These are phyloP conservation scores for Gopherus evgoodei DNA, from an alignment of 2,113 vertebrate species.

Conservation along the genomic window DNA sequence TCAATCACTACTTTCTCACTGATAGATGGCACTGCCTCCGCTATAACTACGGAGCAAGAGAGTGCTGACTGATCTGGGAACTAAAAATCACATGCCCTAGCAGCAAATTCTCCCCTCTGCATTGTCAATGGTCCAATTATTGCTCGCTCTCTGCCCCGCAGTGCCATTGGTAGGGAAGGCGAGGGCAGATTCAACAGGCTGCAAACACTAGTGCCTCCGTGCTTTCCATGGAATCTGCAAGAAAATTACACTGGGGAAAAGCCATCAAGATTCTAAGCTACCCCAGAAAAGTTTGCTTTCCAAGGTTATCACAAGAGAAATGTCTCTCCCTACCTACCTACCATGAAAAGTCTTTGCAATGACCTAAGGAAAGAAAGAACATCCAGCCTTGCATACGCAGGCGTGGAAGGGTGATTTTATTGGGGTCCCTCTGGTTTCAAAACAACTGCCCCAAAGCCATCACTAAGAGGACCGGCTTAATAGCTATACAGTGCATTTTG, in stretches of 20 bases:
- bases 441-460: not conserved
- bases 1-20: not conserved
- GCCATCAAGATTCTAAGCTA: not conserved
- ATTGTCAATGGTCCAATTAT: not conserved
- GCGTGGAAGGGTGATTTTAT: not conserved
- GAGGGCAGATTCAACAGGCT: not conserved
- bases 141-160: not conserved
- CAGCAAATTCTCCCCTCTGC: not conserved
- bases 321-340: not conserved
- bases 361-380: not conserved
- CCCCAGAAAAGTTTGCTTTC: not conserved
- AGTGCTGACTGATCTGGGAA: not conserved
- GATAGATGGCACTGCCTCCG: not conserved
- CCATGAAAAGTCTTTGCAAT: not conserved
- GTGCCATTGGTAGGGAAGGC: not conserved
- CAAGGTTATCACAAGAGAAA: not conserved
- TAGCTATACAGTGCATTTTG: not conserved
- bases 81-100: not conserved
- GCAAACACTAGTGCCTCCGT: not conserved
- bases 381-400: not conserved
- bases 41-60: not conserved
- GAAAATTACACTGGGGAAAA: not conserved
- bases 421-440: not conserved
- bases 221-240: not conserved
- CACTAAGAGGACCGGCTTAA: not conserved